A percentile compares a stretch with the other conserved stretches of the same genome.
These are phyloP conservation scores for Branchellion lobata DNA, from an alignment of 2,888 invertebrate species.

Conservation along the genomic window DNA sequence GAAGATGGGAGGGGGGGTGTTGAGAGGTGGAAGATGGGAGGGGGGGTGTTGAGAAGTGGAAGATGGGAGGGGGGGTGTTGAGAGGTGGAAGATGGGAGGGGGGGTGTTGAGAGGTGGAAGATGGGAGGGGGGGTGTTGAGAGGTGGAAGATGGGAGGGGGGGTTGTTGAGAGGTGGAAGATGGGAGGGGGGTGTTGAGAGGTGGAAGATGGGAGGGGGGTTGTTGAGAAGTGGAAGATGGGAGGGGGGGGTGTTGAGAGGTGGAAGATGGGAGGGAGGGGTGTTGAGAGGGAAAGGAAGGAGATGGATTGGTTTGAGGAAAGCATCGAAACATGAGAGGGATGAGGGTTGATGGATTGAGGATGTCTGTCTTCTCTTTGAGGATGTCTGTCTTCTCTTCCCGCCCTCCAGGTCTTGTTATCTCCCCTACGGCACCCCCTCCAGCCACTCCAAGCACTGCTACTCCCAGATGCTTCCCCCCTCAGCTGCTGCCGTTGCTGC, in stretches of 20 bases:
- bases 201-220: not conserved
- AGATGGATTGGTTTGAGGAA: not conserved
- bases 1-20: not conserved
- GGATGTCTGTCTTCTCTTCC: too few relatives aligned
- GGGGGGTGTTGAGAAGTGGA: not conserved
- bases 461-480: conserved; percentile 39
- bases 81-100: too few relatives aligned
- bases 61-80: too few relatives aligned
- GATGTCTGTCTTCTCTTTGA: too few relatives aligned
- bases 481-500: conserved; percentile 16
- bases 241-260: not conserved
- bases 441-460: conserved; percentile 13
- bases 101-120: too few relatives aligned
- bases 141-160: not conserved
- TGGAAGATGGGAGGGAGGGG: not conserved
- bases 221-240: not conserved
- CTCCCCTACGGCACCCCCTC: not conserved
- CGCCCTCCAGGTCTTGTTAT: not conserved
- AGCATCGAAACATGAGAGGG: too few relatives aligned
- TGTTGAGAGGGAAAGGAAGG: not conserved
- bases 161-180: not conserved
- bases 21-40: not conserved
- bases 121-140: too few relatives aligned
- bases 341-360: too few relatives aligned
- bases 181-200: not conserved